Evolutionary conservation across 2,113 vertebrate genomes (phyloP).

Genomic region (Corythornis cristatus): DNA sequence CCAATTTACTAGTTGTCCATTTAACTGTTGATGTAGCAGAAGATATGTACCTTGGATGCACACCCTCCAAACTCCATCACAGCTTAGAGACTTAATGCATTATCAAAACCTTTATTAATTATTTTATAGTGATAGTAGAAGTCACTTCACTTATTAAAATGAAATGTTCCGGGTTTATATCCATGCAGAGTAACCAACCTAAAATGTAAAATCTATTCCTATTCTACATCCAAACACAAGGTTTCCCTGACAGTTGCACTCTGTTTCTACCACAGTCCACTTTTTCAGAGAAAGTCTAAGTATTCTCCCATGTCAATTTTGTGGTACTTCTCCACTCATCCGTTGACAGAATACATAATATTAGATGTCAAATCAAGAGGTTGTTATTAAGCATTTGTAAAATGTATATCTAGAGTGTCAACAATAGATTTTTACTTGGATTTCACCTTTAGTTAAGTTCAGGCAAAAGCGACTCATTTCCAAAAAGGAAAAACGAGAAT

Average conservation of each 20-base stretch:
- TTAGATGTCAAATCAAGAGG: neutral
- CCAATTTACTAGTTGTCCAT: neutral
- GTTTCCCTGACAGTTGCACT: neutral
- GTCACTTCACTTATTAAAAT: neutral
- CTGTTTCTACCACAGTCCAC: neutral
- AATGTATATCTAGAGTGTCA: neutral
- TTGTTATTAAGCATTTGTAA: neutral
- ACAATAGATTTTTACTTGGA: neutral
- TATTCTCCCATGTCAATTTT: neutral
- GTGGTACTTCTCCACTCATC: neutral
- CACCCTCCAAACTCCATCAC: rapidly evolving
- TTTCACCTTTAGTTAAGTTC: neutral
- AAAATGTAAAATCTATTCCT: neutral
- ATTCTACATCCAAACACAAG: neutral
- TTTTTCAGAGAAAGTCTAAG: neutral
- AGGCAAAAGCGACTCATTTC: neutral
- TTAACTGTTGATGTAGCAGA: neutral
- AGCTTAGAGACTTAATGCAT: neutral
- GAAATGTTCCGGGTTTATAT: neutral
- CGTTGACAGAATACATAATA: neutral
- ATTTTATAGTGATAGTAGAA: neutral
- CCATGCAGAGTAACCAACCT: neutral
- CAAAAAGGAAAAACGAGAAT: neutral
- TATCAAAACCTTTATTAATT: conserved; percentile 17
- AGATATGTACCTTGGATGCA: neutral